Base-by-base conservation (phyloP, 2,113 vertebrate genomes). In the Stegostoma tigrinum region DNA sequence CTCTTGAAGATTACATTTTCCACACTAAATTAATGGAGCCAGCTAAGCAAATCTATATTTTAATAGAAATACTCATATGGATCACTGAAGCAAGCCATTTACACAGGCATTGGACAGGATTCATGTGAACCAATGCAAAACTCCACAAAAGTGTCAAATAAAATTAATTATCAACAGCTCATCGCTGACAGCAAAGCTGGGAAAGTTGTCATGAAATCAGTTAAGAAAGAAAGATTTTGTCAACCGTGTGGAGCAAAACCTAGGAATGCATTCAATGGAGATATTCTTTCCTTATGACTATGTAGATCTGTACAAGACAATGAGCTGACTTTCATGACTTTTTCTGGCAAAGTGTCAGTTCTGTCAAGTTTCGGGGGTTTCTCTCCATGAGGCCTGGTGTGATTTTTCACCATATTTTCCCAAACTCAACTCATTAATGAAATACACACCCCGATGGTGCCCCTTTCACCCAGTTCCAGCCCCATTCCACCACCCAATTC, bases 41-140 rank as follows among this genome's bases (percentile, higher is more conserved):
- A 93, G n/a, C n/a, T 93, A 67, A 67, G 89, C 89, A 93, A 66
- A 93, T 93, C 89, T 93, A 93, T 93, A 93, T 67, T 93, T 93
- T 93, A 93, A 93, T 93, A 21, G 89, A 93, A 93, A 93, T 24
- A 66, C 89, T 93, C 89, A 38, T 34, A 91, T 91, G 34, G 61
- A 66, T 66, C 89, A 93, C 17, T 67, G 89, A 38, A 93, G 89
- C 61, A 34, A 66, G 67, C 89, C 89, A 93, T 38, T 93, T 93
- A 93, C 89, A 66, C 89, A 66, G 34, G 17, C 61, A 93, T 67
- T 66, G 61, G 89, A 64, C 64, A 66, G 89, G 42, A 93, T 93
- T 67, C 61, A 38, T 93, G n/a, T 66, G 38, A 67, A 93, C 55
- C 4, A 38, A 93, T 66, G 66, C 89, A 66, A 91, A 64, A 19